Evolutionary conservation across 2,113 vertebrate genomes (phyloP), one percentile per base, ranked within the genome.

Genomic region (Chroicocephalus ridibundus): DNA sequence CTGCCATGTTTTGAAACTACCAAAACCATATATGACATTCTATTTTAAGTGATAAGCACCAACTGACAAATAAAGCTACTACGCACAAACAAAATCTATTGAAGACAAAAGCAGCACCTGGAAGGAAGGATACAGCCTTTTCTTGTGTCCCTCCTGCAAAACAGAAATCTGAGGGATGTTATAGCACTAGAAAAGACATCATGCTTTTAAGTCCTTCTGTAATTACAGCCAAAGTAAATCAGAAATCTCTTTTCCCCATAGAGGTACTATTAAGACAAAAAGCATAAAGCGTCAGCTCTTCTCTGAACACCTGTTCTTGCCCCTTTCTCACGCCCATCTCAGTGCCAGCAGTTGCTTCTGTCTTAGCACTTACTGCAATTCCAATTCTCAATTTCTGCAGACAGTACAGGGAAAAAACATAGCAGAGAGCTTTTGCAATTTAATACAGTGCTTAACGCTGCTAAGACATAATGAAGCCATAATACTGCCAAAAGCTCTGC

Each of bases 21-120:
- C 52, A 68, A 42, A 83, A 11, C 7, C 32, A 51, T 0, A 1
- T 0, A 10, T 5, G 16, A 44, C 8, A 8, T 66, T 27, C 8
- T 27, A 18, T 10, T 42, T 44, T 34, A 22, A 49, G 15, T 5
- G 26, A 52, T 16, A 78, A 78, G 13, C n/a, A 76, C 24, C 52
- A 66, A 11, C 11, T 21, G 51, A 66, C 47, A 66, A 86, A 65
- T 29, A 65, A 89, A 60, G 24, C 29, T 32, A 9, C 27, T 38
- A 31, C 2, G 10, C 10, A 27, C 51, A n/a, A 58, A n/a, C 9
- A 54, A 46, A 49, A 66, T 8, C 44, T 25, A 65, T 15, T 15
- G 21, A 57, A 21, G 11, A 77, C 15, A 31, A 66, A 42, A 62
- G 57, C 57, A 69, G 57, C 47, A 40, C 12, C 29, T 17, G 15